Evolutionary conservation across 2,797 vertebrate species (phyloP).

Genomic region (Paguma larvata): DNA sequence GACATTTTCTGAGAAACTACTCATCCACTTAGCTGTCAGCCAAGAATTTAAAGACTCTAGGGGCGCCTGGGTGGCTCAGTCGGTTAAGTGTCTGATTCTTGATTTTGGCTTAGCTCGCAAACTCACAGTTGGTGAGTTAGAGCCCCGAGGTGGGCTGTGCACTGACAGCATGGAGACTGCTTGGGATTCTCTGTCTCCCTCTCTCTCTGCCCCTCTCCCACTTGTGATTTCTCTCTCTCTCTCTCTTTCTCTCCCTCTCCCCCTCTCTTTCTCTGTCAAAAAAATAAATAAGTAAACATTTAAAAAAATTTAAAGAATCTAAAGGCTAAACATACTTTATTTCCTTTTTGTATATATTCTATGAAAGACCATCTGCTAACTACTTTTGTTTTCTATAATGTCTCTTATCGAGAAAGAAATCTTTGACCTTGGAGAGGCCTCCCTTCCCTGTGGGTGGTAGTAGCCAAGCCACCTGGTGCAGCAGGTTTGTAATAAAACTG

Average conservation of each 20-base stretch:
- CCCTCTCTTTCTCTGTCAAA: too few relatives aligned
- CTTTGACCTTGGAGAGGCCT: neutral
- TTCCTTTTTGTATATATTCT: neutral
- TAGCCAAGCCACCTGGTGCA: neutral
- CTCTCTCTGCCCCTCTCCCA: too few relatives aligned
- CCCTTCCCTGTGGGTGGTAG: neutral
- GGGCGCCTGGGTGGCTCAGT: too few relatives aligned
- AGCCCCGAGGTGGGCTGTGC: too few relatives aligned
- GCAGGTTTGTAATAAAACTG: constrained; percentile 38
- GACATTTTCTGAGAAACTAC: neutral
- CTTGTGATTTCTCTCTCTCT: too few relatives aligned
- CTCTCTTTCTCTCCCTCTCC: too few relatives aligned
- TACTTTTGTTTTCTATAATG: neutral
- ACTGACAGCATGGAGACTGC: too few relatives aligned
- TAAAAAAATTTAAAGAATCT: neutral
- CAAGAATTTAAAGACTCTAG: neutral
- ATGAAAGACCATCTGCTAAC: neutral
- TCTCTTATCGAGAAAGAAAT: neutral
- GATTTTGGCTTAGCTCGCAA: too few relatives aligned
- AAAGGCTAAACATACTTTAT: neutral
- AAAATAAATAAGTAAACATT: too few relatives aligned
- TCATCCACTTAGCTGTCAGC: neutral
- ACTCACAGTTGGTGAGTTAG: too few relatives aligned
- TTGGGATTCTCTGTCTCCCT: too few relatives aligned
- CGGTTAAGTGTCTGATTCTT: too few relatives aligned